Evolutionary conservation across 2,888 invertebrate species (phyloP).

Genomic region (Griposia aprilina): DNA sequence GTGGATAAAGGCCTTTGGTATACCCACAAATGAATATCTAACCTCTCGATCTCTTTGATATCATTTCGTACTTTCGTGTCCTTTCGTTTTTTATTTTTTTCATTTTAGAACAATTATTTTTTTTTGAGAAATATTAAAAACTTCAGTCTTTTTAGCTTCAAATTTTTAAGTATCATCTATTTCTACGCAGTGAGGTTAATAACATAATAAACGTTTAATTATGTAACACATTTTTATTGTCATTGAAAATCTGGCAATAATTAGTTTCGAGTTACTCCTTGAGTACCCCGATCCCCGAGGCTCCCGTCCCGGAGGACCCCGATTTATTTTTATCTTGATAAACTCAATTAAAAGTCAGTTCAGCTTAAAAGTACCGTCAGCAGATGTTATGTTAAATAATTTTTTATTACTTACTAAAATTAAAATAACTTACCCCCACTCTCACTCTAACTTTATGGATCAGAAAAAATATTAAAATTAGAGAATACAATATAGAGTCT

Average conservation of each 20-base stretch:
- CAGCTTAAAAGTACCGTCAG: too few species aligned
- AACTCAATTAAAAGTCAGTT: too few species aligned
- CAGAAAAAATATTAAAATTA: too few species aligned
- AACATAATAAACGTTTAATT: background rate
- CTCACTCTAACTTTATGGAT: too few species aligned
- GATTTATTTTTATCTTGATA: too few species aligned
- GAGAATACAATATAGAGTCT: too few species aligned
- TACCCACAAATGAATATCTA: constrained; percentile 27
- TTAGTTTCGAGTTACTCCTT: too few species aligned
- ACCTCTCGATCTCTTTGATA: constrained; percentile 28
- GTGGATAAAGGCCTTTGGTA: constrained; percentile 22
- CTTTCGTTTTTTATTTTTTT: background rate
- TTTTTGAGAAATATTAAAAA: background rate
- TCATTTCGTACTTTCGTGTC: background rate
- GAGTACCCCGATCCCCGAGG: too few species aligned
- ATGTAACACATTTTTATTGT: background rate
- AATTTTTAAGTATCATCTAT: background rate
- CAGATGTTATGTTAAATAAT: too few species aligned
- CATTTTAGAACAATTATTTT: constrained; percentile 5
- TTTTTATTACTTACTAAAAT: too few species aligned
- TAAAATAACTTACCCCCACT: too few species aligned
- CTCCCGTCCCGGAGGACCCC: too few species aligned
- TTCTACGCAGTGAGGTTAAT: background rate
- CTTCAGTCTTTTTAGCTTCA: background rate
- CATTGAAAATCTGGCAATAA: background rate